These are phyloP conservation scores for Trichacis sp. DNA, from an alignment of 2,888 invertebrate species.

Conservation along the genomic window DNA sequence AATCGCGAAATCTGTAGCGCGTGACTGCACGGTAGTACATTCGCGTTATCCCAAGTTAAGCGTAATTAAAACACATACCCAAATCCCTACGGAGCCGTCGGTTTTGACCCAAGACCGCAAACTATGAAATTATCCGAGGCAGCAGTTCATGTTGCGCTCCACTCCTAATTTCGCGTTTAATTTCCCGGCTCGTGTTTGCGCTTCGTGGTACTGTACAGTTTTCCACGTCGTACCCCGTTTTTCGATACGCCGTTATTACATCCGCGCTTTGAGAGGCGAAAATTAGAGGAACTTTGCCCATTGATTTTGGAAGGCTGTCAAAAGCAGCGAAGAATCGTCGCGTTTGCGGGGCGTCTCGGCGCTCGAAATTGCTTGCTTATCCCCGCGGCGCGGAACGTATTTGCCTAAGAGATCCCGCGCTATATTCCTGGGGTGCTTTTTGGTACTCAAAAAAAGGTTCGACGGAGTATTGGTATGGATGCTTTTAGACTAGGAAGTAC, in stretches of 20 bases:
- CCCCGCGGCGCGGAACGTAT: background rate
- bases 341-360: background rate
- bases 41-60: slow-evolving; percentile 28
- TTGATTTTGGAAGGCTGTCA: slow-evolving; percentile 4
- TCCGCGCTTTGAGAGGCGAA: background rate
- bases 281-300: background rate
- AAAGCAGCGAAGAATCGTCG: background rate
- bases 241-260: background rate
- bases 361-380: slow-evolving; percentile 7
- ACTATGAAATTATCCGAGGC: slow-evolving; percentile 56
- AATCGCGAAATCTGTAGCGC: background rate
- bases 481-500: no score
- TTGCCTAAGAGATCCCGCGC: background rate
- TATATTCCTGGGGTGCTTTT: no score
- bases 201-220: background rate
- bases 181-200: slow-evolving; percentile 7
- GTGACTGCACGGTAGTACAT: slow-evolving; percentile 22
- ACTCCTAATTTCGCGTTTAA: slow-evolving; percentile 25
- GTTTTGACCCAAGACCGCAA: slow-evolving; percentile 55
- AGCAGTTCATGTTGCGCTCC: slow-evolving; percentile 43
- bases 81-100: slow-evolving; percentile 50
- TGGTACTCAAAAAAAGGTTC: no score
- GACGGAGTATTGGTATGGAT: no score
- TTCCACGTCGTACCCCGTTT: background rate
- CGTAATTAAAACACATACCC: slow-evolving; percentile 61